Conservation (phyloP, 2,797 vertebrate genomes). For the Hippopotamyrus pictus region DNA sequence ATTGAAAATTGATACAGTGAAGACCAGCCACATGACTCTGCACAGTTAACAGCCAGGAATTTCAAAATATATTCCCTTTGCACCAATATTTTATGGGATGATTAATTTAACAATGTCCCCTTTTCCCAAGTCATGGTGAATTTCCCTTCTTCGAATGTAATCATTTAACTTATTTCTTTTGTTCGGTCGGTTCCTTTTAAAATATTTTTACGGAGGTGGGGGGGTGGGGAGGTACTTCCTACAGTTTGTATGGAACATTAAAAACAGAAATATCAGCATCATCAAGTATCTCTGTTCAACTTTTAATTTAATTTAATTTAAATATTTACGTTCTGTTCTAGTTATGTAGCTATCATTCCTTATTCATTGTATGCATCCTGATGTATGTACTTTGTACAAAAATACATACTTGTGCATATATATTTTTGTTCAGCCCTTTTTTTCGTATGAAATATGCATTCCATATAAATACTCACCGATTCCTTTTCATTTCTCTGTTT, state of each 20-base stretch:
- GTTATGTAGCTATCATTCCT: neutral
- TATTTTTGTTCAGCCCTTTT: neutral
- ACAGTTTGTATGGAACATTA: neutral
- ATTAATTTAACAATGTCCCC: neutral
- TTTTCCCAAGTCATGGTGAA: neutral
- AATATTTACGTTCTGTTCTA: neutral
- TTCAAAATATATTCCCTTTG: neutral
- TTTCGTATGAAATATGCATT: neutral
- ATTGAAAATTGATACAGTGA: neutral
- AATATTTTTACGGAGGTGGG: neutral
- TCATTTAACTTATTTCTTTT: neutral
- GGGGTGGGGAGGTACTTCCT: neutral
- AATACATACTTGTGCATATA: neutral
- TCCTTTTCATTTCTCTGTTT: conserved; percentile 58
- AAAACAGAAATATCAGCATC: neutral
- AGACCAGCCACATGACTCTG: neutral
- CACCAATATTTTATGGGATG: neutral
- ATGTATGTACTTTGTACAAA: neutral
- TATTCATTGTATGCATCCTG: neutral
- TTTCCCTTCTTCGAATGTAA: neutral
- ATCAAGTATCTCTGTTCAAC: neutral
- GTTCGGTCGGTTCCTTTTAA: neutral
- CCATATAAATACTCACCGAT: conserved; percentile 47
- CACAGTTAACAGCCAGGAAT: neutral
- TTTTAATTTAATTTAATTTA: neutral